Evolutionary conservation across 2,888 invertebrate species (phyloP).

Genomic region (Calameuta filiformis): DNA sequence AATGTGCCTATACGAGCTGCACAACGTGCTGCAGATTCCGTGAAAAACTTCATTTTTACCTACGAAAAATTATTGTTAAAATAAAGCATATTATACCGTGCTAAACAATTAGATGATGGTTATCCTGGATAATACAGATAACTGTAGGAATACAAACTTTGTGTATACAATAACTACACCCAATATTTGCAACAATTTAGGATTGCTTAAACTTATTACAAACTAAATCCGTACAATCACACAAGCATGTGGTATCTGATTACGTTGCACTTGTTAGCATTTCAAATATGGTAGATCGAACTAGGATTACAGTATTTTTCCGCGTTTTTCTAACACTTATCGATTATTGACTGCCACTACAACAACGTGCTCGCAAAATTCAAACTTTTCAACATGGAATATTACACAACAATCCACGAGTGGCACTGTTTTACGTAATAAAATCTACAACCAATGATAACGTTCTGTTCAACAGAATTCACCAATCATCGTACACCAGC

Average conservation of each 20-base stretch:
- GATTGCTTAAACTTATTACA: background rate
- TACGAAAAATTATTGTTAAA: background rate
- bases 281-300: background rate
- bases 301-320: background rate
- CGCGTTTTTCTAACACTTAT: background rate
- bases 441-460: background rate
- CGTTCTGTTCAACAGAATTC: background rate
- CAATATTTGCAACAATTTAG: background rate
- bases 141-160: background rate
- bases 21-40: slow-evolving; percentile 71
- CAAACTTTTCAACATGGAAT: background rate
- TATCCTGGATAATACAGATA: background rate
- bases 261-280: background rate
- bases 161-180: background rate
- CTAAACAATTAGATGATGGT: background rate
- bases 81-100: background rate
- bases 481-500: background rate
- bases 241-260: background rate
- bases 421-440: background rate
- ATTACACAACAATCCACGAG: background rate
- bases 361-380: background rate
- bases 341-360: background rate
- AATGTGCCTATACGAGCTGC: slow-evolving; percentile 77
- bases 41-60: slow-evolving; percentile 77
- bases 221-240: background rate